Base-by-base conservation (phyloP, 2,888 invertebrate genomes). In the Aricia artaxerxes region DNA sequence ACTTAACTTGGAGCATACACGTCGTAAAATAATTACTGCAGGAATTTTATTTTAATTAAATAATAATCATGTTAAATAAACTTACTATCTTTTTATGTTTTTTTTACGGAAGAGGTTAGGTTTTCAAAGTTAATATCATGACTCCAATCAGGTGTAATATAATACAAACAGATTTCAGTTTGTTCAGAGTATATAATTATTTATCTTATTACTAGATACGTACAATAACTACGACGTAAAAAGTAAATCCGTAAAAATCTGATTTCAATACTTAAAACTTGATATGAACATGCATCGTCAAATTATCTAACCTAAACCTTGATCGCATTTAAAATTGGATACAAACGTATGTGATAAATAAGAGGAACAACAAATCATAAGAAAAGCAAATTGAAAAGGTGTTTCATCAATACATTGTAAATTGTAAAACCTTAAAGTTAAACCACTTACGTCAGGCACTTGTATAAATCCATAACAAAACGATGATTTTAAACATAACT, bases 371-470 rank as follows among this genome's bases (percentile, higher is more conserved):
- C 61, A 75, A 79, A 61, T 49, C 35, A 73, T 75, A 49, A 16
- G 69, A 35, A 69, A 40, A 44, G 24, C 44, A 60, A 9, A 24
- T 31, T 44, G 9, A 11, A 35, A 61, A 79, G 40, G 57, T 73
- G 57, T 75, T 79, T 40, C 75, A 44, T 79, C 75, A 64, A 79
- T 61, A 60, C 75, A 61, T 49, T 79, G 61, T 76, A 73, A 75
- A 38, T 24, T 79, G 61, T 76, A 73, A 76, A 60, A 61, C 24
- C 24, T 24, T 24, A 24, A 24, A 24, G 24, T 24, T 24, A 24
- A 24, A 24, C 38, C 49, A 79, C 79, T 44, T 79, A 79, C 75
- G 61, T 75, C 75, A 60, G 35, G 75, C 64, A 76, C 38, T 40
- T 76, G 64, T 61, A 79, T 44, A 75, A 61, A 75, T 44, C 73